Percentiles rank a stretch among this genome's conserved stretches.
phyloP scores from a whole-genome alignment of 2,888 invertebrate genomes.

The Ptilodon capucinus region DNA sequence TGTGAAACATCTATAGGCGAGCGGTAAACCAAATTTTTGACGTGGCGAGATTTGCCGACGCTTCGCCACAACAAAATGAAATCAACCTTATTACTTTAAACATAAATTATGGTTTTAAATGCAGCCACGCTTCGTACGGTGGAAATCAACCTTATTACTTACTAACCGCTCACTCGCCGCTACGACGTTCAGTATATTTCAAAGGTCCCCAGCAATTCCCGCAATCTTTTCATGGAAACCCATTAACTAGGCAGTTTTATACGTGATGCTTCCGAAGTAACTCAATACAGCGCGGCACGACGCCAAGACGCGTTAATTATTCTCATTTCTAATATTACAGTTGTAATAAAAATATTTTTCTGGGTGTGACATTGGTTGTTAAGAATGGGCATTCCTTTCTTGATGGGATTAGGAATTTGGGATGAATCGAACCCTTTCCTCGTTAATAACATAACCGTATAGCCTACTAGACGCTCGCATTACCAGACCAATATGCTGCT shows the following conservation, averaged over 20 bases:
- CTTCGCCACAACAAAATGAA: too few relatives aligned
- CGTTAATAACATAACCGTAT: too few relatives aligned
- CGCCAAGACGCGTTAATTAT: conserved; percentile 41
- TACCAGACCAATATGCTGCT: too few relatives aligned
- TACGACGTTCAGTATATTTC: background rate
- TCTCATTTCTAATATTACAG: conserved; percentile 28
- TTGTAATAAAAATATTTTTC: background rate
- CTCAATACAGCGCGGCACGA: conserved; percentile 33
- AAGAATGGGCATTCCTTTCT: background rate
- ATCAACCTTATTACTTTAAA: too few relatives aligned
- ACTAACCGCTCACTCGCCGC: too few relatives aligned
- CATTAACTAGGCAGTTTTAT: conserved; percentile 26
- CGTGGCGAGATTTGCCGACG: too few relatives aligned
- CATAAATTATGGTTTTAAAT: background rate
- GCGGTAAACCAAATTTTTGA: too few relatives aligned
- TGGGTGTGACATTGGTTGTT: background rate
- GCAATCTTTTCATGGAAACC: conserved; percentile 8
- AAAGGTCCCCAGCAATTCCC: background rate
- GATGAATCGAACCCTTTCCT: too few relatives aligned
- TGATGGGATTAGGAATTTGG: background rate
- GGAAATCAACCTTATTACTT: too few relatives aligned
- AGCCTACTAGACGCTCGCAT: too few relatives aligned
- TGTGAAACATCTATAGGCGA: too few relatives aligned
- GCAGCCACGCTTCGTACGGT: background rate
- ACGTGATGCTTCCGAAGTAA: conserved; percentile 29